phyloP scores from a whole-genome alignment of 2,113 vertebrate species.

The Cervus canadensis region DNA sequence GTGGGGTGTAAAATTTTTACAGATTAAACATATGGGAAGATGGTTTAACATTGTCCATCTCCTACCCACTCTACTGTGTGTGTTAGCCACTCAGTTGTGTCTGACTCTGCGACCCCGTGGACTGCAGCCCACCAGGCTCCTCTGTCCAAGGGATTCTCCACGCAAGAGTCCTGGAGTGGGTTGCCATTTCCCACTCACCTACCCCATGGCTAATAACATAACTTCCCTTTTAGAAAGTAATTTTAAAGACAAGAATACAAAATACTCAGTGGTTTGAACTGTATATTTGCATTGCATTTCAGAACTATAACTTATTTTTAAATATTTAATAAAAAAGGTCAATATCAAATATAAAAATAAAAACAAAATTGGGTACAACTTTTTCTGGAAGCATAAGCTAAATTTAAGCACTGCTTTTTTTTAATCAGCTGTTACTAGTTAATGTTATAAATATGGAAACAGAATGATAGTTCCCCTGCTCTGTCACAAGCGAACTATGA shows the following conservation, averaged over 20 bases:
- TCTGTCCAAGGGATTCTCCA: not conserved
- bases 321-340: not conserved
- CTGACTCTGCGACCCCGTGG: not conserved
- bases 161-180: not conserved
- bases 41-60: not conserved
- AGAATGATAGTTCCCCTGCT: not conserved
- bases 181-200: not conserved
- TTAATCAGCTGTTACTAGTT: not conserved
- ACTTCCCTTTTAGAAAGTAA: not conserved
- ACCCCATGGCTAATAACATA: not conserved
- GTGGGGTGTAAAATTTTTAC: not conserved
- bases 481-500: not conserved
- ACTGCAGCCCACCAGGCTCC: not conserved
- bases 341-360: not conserved
- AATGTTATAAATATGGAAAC: not conserved
- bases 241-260: constrained; percentile 23
- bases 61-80: not conserved
- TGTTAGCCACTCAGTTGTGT: not conserved
- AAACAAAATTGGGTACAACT: not conserved
- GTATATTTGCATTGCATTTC: not conserved
- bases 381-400: not conserved
- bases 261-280: not conserved
- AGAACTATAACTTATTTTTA: not conserved
- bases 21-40: not conserved
- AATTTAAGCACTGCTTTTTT: not conserved